Evolutionary conservation across 2,113 vertebrate genomes (phyloP), one percentile per base, ranked within the genome.

Genomic region (Muntiacus reevesi): DNA sequence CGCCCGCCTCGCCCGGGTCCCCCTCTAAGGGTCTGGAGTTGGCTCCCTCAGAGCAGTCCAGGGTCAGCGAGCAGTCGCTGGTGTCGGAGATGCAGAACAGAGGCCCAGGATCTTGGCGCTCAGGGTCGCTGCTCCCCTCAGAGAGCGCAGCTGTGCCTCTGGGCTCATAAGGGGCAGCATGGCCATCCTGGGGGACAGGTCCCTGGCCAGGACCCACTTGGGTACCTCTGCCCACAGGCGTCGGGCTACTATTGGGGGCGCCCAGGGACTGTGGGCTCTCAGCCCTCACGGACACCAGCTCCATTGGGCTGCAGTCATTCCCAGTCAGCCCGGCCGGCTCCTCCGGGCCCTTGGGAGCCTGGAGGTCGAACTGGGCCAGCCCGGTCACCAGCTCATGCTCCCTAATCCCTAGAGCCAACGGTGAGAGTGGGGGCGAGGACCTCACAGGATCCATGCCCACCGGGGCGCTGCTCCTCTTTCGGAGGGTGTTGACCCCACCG

Each of bases 1-100:
- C 97, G 7, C 8, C 47, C 6, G 97, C 97, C 17, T 54, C 97
- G 74, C 87, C 91, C 0, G 40, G 30, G 87, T 98, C 98, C 13
- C 98, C 98, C 0, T 62, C 97, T 11, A 98, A 47, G 0, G 97
- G 96, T 1, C 98, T 98, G 97, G 98, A 98, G 87, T 99, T 98
- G 0, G 98, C 93, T 5, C 98, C 98, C 92, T 99, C 99, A 0
- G 99, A 99, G 95, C 98, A 99, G 98, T 99, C 99, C 87, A 99
- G 96, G 0, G 99, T 99, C 97, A 99, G 98, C 2, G 99, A 99
- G 98, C 99, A 99, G 98, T 99, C 99, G 0, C 99, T 99, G 2
- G 98, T 90, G 93, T 99, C 99, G 1, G 99, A 99, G 59, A 99
- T 82, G 30, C 98, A 99, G 78, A 99, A 98, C 87, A 92, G 1